Evolutionary conservation across 1,140 invertebrate genomes (phyloP), one percentile per base, ranked within the genome.

Genomic region (Cherax quadricarinatus): DNA sequence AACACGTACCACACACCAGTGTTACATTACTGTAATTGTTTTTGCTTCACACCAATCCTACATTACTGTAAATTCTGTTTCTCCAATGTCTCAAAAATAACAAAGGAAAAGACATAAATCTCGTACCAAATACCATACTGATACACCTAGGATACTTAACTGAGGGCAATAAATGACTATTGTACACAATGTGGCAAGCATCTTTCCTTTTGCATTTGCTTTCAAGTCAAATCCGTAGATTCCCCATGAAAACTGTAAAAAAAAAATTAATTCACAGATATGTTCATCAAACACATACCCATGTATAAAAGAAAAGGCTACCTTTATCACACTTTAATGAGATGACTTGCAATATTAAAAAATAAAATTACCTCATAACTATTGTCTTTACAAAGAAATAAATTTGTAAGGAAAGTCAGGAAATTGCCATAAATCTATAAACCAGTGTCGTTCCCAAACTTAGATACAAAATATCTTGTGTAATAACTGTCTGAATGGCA

Each of bases 401-500:
- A 66, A 85, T 85, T 85, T 85, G 83, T 85, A 85, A 49, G 83
- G 57, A 41, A 70, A 70, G 83, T 49, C 70, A 48, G 14, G 60
- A 62, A 85, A 66, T 70, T 62, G 48, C 30, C 30, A n/a, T 85
- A 85, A 85, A 66, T 62, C 60, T 85, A 41, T 70, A 3, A 62
- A 85, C 83, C 60, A 70, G 62, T 49, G 83, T 70, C 62, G 12
- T 70, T 70, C 62, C 48, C 70, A 85, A 85, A 70, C 83, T 48
- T 70, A 66, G 83, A 85, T 70, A 66, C 60, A 60, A 80, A 88
- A 80, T 51, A 79, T 53, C 53, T 87, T 73, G 62, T 78, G 80
- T 49, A 79, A 80, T 79, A 88, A 79, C 81, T 30, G 73, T 88
- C 86, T 75, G 70, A 87, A 88, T 90, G 66, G 88, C 88, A 90